phyloP scores from a whole-genome alignment of 1,140 invertebrate species.

The Papilio aristodemus region DNA sequence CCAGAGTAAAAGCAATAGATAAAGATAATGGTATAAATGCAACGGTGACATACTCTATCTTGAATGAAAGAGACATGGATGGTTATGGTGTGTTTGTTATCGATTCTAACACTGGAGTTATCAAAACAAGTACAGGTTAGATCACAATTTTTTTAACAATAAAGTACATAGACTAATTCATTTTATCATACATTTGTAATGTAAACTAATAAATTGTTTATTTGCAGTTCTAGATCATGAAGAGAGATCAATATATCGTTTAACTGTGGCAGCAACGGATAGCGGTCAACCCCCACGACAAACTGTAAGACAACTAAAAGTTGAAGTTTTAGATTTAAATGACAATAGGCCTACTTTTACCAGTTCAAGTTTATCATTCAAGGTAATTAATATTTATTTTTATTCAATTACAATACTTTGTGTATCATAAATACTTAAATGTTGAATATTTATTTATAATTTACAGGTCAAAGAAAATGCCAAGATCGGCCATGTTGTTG shows the following conservation, averaged over 20 bases:
- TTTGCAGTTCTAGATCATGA: slow-evolving; percentile 91
- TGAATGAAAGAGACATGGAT: slow-evolving; percentile 91
- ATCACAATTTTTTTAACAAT: too few species aligned
- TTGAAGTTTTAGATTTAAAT: slow-evolving; percentile 94
- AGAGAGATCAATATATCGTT: slow-evolving; percentile 90
- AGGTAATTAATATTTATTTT: slow-evolving; percentile 80
- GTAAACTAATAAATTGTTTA: slow-evolving; percentile 2
- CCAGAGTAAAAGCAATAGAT: slow-evolving; percentile 91
- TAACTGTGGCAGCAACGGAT: slow-evolving; percentile 93
- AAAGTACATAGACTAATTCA: background rate
- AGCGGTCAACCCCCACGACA: slow-evolving; percentile 90
- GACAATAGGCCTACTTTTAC: slow-evolving; percentile 95
- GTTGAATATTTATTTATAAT: slow-evolving; percentile 34
- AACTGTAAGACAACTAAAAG: slow-evolving; percentile 88
- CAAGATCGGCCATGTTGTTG: slow-evolving; percentile 87
- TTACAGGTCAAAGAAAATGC: slow-evolving; percentile 89
- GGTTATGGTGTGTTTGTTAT: slow-evolving; percentile 92
- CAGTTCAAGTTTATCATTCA: slow-evolving; percentile 92
- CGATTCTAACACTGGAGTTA: slow-evolving; percentile 91
- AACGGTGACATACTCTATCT: slow-evolving; percentile 91
- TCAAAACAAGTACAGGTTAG: slow-evolving; percentile 88
- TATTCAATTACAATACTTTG: background rate
- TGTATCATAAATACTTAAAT: too few species aligned
- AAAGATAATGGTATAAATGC: slow-evolving; percentile 93
- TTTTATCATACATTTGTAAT: background rate